A percentile compares a stretch with the other conserved stretches of the same genome.
Conservation (phyloP, 2,797 vertebrate species). For the Mus caroli region DNA sequence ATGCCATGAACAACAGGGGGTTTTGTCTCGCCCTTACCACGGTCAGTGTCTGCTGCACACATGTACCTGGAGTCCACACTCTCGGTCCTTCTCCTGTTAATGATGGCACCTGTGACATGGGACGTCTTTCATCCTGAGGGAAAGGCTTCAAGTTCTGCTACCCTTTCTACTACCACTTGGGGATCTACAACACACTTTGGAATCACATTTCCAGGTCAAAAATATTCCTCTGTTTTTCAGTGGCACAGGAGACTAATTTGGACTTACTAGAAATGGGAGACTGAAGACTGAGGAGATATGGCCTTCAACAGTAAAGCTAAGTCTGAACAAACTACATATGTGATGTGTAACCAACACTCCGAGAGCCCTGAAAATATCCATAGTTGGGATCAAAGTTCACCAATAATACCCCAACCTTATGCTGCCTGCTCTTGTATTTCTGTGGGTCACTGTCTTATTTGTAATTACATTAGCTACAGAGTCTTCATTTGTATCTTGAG, state of each 20-base stretch:
- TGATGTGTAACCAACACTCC: background rate
- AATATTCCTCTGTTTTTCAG: conserved; percentile 29
- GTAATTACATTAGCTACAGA: conserved; percentile 16
- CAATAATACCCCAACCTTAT: conserved; percentile 2
- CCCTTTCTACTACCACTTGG: conserved; percentile 21
- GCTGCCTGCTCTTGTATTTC: conserved; percentile 1
- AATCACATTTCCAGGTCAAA: conserved; percentile 41
- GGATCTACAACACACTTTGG: background rate
- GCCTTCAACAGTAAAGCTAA: background rate
- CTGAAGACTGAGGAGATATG: conserved; percentile 11
- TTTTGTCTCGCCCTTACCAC: background rate
- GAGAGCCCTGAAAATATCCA: background rate
- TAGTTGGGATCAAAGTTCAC: background rate
- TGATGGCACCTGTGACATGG: conserved; percentile 30
- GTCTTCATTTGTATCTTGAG: conserved; percentile 17
- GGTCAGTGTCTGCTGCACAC: conserved; percentile 48
- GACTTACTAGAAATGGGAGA: conserved; percentile 10
- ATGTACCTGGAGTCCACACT: conserved; percentile 42
- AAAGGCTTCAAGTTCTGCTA: conserved; percentile 42
- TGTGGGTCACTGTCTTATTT: conserved; percentile 38
- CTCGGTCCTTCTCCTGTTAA: conserved; percentile 14
- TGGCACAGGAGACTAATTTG: background rate
- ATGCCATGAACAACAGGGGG: background rate
- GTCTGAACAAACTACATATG: conserved; percentile 12
- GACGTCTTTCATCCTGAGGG: conserved; percentile 50